Base-by-base conservation (phyloP, 1,140 invertebrate genomes). In the Micrasema longulum region DNA sequence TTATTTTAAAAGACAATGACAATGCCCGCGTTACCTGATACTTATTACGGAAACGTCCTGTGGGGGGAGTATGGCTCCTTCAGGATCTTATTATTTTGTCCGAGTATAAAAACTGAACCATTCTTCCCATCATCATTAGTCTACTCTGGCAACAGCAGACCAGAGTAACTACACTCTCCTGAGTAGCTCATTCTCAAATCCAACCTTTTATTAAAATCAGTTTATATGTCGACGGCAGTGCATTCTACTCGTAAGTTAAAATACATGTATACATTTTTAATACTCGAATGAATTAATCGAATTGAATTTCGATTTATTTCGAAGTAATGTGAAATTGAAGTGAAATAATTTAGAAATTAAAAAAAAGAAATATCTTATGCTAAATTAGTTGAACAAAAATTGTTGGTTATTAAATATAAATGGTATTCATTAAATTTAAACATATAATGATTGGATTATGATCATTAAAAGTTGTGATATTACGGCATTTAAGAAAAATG, bases 61-160 rank as follows among this genome's bases (percentile, higher is more conserved):
- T 57, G 26, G 53, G 14, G 31, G 53, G 53, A 20, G 53, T 12
- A 26, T 6, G 35, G 9, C n/a, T 36, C 53, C 53, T 57, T 36
- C 53, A 20, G 53, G 53, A 57, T 26, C 31, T 11, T 18, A 16
- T 35, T n/a, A 36, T 14, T n/a, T n/a, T 6, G n/a, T n/a, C 26
- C n/a, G 60, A n/a, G 38, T 65, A 65, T 65, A 65, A 31, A 65
- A 65, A 23, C 43, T 20, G 9, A 10, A 18, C 9, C 7, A 7
- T 20, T 14, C 53, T 12, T 26, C n/a, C n/a, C 35, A 69, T 57
- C 52, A 69, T 55, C 23, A 69, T 18, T 53, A 69, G 66, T 69
- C 18, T 16, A 36, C 66, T 60, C n/a, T 31, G 22, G 66, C 23
- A 57, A n/a, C n/a, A n/a, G 36, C 53, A 69, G 36, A 18, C 50